These are phyloP conservation scores for Odontophorus gujanensis DNA, from an alignment of 2,113 vertebrate species.

Conservation along the genomic window DNA sequence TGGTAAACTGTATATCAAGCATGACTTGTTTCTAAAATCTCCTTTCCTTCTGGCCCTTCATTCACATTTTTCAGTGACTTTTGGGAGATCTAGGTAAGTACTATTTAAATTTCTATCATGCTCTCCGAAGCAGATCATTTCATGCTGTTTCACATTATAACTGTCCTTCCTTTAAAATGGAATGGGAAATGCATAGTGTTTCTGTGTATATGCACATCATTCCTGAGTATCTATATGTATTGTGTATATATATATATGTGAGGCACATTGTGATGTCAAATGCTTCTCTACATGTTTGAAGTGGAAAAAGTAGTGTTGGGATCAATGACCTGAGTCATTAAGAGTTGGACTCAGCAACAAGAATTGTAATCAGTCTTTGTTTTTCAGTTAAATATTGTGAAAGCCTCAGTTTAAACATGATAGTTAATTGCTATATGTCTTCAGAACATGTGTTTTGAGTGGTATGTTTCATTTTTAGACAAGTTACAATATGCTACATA, in stretches of 20 bases:
- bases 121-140: background rate
- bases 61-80: background rate
- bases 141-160: background rate
- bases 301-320: background rate
- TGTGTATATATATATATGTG: background rate
- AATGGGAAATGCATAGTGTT: background rate
- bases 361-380: background rate
- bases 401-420: background rate
- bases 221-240: background rate
- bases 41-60: background rate
- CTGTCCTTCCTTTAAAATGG: background rate
- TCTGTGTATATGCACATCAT: background rate
- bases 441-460: background rate
- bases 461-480: background rate
- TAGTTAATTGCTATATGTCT: background rate
- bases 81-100: background rate
- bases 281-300: background rate
- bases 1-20: background rate
- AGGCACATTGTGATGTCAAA: background rate
- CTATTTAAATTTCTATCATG: background rate
- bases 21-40: background rate
- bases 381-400: background rate
- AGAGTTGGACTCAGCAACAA: background rate
- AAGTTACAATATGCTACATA: conserved; percentile 4
- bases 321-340: background rate